phyloP scores from a whole-genome alignment of 2,113 vertebrate genomes.

The Narcine bancroftii region DNA sequence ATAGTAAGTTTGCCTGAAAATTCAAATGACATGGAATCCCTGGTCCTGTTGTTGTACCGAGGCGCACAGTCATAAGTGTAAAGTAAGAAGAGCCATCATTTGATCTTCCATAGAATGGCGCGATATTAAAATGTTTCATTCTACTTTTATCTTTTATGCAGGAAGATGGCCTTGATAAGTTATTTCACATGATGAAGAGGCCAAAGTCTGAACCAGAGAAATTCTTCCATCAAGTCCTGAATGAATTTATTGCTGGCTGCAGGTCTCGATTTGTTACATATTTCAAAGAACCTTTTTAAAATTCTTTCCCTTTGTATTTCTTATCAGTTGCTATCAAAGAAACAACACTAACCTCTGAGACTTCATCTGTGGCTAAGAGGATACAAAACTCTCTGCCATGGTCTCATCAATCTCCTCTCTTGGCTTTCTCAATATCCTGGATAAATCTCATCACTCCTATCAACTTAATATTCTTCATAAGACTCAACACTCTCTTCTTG shows the following conservation, averaged over 20 bases:
- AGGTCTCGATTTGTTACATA: conserved; percentile 54
- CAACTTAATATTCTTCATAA: too few species aligned
- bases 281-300: background rate
- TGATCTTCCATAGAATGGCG: background rate
- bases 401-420: too few species aligned
- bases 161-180: conserved; percentile 72
- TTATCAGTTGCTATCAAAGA: background rate
- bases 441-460: too few species aligned
- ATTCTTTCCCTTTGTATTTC: background rate
- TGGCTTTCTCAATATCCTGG: too few species aligned
- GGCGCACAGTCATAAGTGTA: too few species aligned
- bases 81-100: background rate
- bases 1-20: too few species aligned
- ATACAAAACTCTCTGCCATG: too few species aligned
- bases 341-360: too few species aligned
- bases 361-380: too few species aligned
- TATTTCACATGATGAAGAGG: conserved; percentile 66
- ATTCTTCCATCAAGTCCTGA: conserved; percentile 62
- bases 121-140: background rate
- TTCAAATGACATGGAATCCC: too few species aligned
- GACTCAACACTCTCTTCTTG: too few species aligned
- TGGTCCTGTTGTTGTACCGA: too few species aligned
- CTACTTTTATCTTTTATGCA: conserved; percentile 42
- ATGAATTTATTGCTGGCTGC: conserved; percentile 78
- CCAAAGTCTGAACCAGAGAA: conserved; percentile 60